Base-by-base conservation (phyloP, 2,797 vertebrate species). In the Pelodytes ibericus region DNA sequence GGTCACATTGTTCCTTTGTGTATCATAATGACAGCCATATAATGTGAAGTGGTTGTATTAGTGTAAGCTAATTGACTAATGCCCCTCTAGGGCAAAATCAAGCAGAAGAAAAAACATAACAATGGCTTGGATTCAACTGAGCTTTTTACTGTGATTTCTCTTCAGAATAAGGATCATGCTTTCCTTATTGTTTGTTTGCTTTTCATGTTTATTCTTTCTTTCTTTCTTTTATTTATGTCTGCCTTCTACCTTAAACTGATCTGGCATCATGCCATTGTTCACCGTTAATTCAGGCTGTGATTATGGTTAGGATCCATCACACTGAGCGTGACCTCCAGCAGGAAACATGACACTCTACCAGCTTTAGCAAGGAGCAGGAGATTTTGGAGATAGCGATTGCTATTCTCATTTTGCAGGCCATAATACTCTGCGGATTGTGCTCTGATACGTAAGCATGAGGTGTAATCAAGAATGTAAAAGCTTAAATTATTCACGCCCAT, bases 391-490 rank as follows among this genome's bases (percentile, higher is more conserved):
- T 74, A 73, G 71, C 69, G 71, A 69, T 79, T 79, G 70, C 71
- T 66, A 73, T 79, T 73, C 77, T 79, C 77, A 63, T 79, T 74
- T 79, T 79, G 77, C 64, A 74, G 68, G 77, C 77, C 53, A 79
- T 79, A 79, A 73, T 73, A 79, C 77, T 79, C 27, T 79, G 26
- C 41, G 49, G 64, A 74, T 74, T 74, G 71, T 72, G 77, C 77
- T 68, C 71, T 62, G 77, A 79, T 73, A 79, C 71, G 77, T 74
- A 73, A 79, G 71, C 71, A 74, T 74, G 71, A 74, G 77, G 71
- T 79, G 64, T 79, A 79, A 79, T 79, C 77, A 79, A 79, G 77
- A 79, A 79, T 79, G 73, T 79, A 79, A 69, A 79, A 74, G 77
- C 77, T 57, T 79, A 69, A 79, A 79, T 79, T 69, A 79, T 79